Evolutionary conservation across 30 jellyfish, hydroid and myxozoan genomes (phyloP).

Genomic region (Rhopilema esculentum): DNA sequence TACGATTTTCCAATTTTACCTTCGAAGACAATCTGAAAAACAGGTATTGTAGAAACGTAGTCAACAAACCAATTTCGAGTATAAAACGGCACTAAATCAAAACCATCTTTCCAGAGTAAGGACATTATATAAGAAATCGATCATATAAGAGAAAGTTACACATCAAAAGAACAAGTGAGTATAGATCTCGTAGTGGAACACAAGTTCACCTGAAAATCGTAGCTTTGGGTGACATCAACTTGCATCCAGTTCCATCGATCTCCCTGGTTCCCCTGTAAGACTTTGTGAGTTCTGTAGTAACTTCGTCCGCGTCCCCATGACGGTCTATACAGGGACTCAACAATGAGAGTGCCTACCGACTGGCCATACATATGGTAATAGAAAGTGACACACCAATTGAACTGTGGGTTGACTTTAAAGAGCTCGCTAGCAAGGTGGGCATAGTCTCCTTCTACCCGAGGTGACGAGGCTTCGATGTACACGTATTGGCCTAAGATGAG

Average conservation of each 20-base stretch:
- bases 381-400: constrained; percentile 92
- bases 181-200: not conserved
- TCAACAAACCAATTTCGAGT: no score
- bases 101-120: not conserved
- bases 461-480: constrained; percentile 94
- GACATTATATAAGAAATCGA: not conserved
- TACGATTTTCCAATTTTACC: constrained; percentile 82
- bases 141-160: no score
- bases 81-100: not conserved
- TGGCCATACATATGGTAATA: constrained; percentile 95
- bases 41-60: no score
- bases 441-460: constrained; percentile 81
- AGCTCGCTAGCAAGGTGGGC: constrained; percentile 88
- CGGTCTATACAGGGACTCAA: constrained; percentile 78
- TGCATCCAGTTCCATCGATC: constrained; percentile 82
- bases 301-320: constrained; percentile 73
- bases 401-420: constrained; percentile 92
- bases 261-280: constrained; percentile 75
- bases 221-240: constrained; percentile 80
- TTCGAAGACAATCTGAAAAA: constrained; percentile 80
- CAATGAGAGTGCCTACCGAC: constrained; percentile 73
- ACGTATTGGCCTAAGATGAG: constrained; percentile 79
- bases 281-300: constrained; percentile 70
- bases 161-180: no score
- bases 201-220: constrained; percentile 84